A percentile compares a stretch with the other conserved stretches of the same genome.
Conservation (phyloP, 2,113 vertebrate genomes). For the Choloepus hoffmanni region DNA sequence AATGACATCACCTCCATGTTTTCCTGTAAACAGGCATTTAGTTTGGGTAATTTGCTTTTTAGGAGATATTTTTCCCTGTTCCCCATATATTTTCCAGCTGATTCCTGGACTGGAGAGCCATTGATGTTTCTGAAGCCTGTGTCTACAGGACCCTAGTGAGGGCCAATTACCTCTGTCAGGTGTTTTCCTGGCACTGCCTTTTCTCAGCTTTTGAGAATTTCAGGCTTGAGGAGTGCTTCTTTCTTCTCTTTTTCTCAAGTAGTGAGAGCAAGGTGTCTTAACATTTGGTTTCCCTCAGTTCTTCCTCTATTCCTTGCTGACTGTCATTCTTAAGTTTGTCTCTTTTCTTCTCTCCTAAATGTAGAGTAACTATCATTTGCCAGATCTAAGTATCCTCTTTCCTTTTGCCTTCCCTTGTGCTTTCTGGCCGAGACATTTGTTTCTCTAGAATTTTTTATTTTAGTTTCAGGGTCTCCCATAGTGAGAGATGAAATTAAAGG, state of each 20-base stretch:
- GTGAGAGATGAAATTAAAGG: neutral
- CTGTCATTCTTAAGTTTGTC: neutral
- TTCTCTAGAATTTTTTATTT: slow-evolving; percentile 2
- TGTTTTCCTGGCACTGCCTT: neutral
- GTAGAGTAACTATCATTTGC: neutral
- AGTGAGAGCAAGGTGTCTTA: neutral
- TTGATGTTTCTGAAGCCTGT: neutral
- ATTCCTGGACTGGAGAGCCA: neutral
- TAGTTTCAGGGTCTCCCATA: neutral
- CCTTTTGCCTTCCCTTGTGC: neutral
- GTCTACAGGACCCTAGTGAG: neutral
- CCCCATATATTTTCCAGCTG: neutral
- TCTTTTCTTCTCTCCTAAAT: neutral
- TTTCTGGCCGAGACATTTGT: neutral
- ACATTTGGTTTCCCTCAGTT: neutral
- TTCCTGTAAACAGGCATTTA: neutral
- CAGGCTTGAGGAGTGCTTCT: neutral
- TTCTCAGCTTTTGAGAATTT: neutral
- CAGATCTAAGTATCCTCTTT: neutral
- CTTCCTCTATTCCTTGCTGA: neutral
- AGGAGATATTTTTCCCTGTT: neutral
- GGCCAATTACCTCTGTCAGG: no score
- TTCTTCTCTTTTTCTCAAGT: neutral
- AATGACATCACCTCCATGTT: neutral
- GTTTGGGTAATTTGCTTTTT: neutral